Base-by-base conservation (phyloP, 2,888 invertebrate species). In the Panorpa germanica region DNA sequence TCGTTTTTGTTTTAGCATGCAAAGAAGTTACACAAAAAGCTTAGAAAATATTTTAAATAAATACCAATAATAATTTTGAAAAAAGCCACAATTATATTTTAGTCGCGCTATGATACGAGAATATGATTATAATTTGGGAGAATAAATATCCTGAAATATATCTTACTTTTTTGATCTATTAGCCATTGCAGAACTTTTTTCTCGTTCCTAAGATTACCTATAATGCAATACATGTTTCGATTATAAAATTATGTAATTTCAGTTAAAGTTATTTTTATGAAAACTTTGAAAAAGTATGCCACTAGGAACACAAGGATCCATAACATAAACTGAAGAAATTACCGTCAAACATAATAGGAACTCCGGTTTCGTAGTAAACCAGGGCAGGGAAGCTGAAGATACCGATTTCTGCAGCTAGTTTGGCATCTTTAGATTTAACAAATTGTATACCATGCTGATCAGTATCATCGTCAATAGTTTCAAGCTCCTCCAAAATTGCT, bases 171-270 rank as follows among this genome's bases (percentile, higher is more conserved):
- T 69, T 86, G 85, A 66, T 81, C 76, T 65, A 83, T 68, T 64
- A 88, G 77, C 86, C 86, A 88, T 69, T 81, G 78, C 68, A 88
- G 75, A 65, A 88, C 85, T 70, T 80, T 81, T 63, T 81, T 80
- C 72, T 86, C 83, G 58, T 82, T 77, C 70, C 71, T 81, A 69
- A 86, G 81, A 71, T 85, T 76, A 70, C 85, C 85, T 85, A 74
- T 65, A 74, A 66, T 59, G 58, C 43, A 44, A 42, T 31, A 38
- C 10, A 8, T 34, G 25, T 33, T 34, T 25, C 15, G 13, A 8
- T 52, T 15, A 10, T 21, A 17, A 23, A 29, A 32, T 21, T 18
- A 21, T 20, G 31, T 31, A 29, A 35, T 21, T 26, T 30, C 33
- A 34, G 28, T 25, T 14, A 24, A 15, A 22, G 25, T 9, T 9